These are phyloP conservation scores for Ageneiosus marmoratus DNA, from an alignment of 2,113 vertebrate genomes.

Conservation along the genomic window DNA sequence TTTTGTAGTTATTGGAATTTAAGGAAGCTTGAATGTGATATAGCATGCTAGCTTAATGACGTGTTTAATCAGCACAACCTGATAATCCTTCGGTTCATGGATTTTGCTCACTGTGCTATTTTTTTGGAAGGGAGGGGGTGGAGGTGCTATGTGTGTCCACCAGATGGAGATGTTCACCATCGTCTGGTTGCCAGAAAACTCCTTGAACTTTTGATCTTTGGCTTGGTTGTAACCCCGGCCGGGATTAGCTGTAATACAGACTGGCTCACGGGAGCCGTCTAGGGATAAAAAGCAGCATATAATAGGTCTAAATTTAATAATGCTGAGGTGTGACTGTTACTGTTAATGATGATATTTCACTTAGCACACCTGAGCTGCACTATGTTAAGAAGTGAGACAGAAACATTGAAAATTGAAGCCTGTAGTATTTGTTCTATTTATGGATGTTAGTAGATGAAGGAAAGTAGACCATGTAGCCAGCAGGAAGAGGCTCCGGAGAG, in stretches of 20 bases:
- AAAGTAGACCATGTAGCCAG: conserved; percentile 49
- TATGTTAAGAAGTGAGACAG: not conserved
- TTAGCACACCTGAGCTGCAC: not conserved
- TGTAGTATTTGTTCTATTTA: conserved; percentile 58
- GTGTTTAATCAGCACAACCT: not conserved
- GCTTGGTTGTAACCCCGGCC: conserved; percentile 33
- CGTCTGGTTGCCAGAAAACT: not conserved
- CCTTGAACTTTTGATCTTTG: conserved; percentile 53
- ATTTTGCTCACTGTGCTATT: not conserved
- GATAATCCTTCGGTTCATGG: not conserved
- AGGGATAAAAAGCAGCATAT: not conserved
- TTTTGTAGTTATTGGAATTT: not conserved
- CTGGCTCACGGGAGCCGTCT: not conserved
- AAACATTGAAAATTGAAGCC: not conserved
- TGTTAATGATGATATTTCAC: not conserved
- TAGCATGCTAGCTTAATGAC: not conserved
- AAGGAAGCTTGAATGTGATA: not conserved
- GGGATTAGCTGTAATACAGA: conserved; percentile 19
- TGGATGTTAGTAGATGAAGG: conserved; percentile 51
- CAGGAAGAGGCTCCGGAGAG: conserved; percentile 45
- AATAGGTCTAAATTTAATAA: not conserved
- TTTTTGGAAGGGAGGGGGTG: not conserved
- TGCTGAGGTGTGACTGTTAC: not conserved
- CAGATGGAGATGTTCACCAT: conserved; percentile 46
- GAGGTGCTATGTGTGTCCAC: conserved; percentile 18